phyloP scores from a whole-genome alignment of 2,797 vertebrate genomes.

The Avahi laniger region DNA sequence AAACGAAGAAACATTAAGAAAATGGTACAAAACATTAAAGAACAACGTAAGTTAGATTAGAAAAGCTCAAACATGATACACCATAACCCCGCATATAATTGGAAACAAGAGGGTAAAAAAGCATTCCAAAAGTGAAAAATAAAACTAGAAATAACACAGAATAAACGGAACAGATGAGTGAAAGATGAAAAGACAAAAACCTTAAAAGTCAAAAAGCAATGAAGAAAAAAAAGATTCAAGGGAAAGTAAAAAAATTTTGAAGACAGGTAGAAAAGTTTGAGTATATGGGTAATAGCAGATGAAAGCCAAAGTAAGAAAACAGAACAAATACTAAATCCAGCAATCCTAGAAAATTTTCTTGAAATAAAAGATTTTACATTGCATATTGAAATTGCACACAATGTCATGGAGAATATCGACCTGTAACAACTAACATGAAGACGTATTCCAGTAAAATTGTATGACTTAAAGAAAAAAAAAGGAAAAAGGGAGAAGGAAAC shows the following conservation, averaged over 20 bases:
- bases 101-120: neutral
- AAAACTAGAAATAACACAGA: neutral
- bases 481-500: neutral
- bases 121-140: neutral
- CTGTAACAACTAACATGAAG: neutral
- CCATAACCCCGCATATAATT: neutral
- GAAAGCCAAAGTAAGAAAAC: neutral
- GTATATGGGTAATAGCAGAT: neutral
- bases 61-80: neutral
- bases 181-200: neutral
- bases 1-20: slow-evolving; percentile 14
- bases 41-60: neutral
- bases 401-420: neutral
- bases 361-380: neutral
- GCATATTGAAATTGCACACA: neutral
- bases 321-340: neutral
- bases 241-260: neutral
- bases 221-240: neutral
- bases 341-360: neutral
- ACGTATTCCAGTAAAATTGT: neutral
- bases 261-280: neutral
- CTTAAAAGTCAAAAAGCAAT: neutral
- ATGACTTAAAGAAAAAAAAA: neutral
- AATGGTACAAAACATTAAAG: neutral
- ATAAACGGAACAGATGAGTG: neutral